These are phyloP conservation scores for Passer montanus DNA, from an alignment of 2,113 vertebrate genomes.

Conservation along the genomic window DNA sequence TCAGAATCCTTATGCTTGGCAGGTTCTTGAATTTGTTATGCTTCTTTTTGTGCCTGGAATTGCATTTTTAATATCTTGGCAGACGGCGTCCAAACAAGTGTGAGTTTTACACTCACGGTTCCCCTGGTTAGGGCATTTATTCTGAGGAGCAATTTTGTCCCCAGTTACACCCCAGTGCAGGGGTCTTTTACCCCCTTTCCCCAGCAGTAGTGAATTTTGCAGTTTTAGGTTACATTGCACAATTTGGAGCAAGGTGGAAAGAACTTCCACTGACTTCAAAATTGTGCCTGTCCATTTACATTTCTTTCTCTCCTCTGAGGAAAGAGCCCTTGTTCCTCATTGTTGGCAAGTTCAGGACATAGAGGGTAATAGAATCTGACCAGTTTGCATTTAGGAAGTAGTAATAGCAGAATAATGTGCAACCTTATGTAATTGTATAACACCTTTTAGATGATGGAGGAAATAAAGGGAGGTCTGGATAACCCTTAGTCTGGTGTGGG, in stretches of 20 bases:
- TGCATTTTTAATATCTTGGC: constrained; percentile 66
- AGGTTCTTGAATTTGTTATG: constrained; percentile 51
- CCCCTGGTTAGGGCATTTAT: constrained; percentile 13
- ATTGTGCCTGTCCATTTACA: neutral
- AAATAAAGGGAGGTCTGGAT: neutral
- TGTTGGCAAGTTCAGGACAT: neutral
- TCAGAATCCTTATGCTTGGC: constrained; percentile 26
- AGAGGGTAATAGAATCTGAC: neutral
- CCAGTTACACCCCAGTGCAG: neutral
- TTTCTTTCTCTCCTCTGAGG: neutral
- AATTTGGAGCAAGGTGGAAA: neutral
- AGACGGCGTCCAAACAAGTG: constrained; percentile 57
- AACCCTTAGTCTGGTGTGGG: neutral
- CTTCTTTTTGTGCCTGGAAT: constrained; percentile 54
- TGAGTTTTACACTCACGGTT: constrained; percentile 28
- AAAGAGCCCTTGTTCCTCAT: neutral
- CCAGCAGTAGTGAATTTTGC: neutral
- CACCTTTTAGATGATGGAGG: neutral
- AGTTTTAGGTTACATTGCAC: neutral
- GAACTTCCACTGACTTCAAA: neutral
- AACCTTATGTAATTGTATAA: neutral
- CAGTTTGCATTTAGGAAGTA: neutral
- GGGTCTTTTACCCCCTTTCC: neutral
- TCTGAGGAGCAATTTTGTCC: constrained; percentile 47
- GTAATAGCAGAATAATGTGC: neutral